A percentile compares a stretch with the other conserved stretches of the same genome.
These are phyloP conservation scores for Phenganax marumi DNA, from an alignment of 92 coral and sea anemone genomes.

Conservation along the genomic window DNA sequence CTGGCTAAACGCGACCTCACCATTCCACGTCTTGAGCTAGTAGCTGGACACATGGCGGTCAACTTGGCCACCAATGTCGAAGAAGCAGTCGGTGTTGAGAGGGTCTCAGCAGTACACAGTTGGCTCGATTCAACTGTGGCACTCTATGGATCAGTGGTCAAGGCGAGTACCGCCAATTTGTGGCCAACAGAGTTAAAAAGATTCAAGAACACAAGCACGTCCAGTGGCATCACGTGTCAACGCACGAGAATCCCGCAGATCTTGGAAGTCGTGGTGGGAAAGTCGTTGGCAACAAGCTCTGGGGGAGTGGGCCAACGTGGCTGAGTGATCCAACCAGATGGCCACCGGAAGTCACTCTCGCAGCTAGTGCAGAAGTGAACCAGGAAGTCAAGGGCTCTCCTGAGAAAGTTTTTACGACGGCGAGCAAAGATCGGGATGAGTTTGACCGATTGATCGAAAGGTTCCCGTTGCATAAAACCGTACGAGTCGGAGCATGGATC, in stretches of 20 bases:
- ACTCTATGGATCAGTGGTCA: not conserved
- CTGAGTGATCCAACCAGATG: too few relatives aligned
- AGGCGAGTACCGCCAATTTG: not conserved
- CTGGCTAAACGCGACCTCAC: not conserved
- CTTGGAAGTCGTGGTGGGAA: not conserved
- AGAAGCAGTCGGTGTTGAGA: too few relatives aligned
- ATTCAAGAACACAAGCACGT: not conserved
- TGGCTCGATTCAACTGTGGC: too few relatives aligned
- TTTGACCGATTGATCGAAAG: constrained; percentile 29
- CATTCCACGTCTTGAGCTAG: not conserved
- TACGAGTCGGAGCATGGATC: constrained; percentile 53
- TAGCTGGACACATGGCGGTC: not conserved
- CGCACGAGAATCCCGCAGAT: not conserved
- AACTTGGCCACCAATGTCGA: not conserved
- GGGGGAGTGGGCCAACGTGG: not conserved
- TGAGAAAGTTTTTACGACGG: constrained; percentile 26
- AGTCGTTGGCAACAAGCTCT: not conserved
- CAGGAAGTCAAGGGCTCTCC: too few relatives aligned
- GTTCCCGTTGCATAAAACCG: constrained; percentile 13
- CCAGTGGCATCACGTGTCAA: not conserved
- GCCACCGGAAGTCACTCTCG: not conserved
- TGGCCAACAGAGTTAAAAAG: not conserved
- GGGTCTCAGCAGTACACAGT: too few relatives aligned
- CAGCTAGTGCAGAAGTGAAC: too few relatives aligned
- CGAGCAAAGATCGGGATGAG: not conserved